phyloP scores from a whole-genome alignment of 1,140 invertebrate species.

The Drosophila lini region DNA sequence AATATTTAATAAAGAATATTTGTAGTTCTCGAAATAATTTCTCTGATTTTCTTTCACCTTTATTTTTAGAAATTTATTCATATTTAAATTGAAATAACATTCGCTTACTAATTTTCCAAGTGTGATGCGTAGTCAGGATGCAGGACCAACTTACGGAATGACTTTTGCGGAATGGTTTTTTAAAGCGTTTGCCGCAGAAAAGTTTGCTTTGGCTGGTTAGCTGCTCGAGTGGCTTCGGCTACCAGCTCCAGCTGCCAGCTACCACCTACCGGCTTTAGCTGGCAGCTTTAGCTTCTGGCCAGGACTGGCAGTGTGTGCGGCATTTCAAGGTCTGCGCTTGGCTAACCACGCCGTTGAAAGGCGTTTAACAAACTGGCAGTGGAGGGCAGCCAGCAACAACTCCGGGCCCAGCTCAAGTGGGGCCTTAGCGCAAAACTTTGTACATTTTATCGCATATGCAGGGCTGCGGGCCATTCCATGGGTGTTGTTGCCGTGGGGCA shows the following conservation, averaged over 20 bases:
- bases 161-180: slow-evolving; percentile 71
- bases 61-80: neutral
- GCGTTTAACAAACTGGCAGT: slow-evolving; percentile 78
- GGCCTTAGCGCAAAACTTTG: slow-evolving; percentile 73
- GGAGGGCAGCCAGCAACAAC: slow-evolving; percentile 50
- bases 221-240: slow-evolving; percentile 51
- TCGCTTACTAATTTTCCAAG: neutral
- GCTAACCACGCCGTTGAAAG: slow-evolving; percentile 80
- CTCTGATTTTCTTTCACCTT: too few species aligned
- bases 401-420: slow-evolving; percentile 64
- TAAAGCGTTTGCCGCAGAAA: slow-evolving; percentile 65
- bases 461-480: slow-evolving; percentile 24
- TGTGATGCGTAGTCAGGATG: slow-evolving; percentile 8
- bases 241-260: slow-evolving; percentile 13
- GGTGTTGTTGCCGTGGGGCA: slow-evolving; percentile 1
- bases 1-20: neutral
- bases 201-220: slow-evolving; percentile 68
- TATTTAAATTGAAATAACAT: neutral
- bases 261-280: slow-evolving; percentile 12
- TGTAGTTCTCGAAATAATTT: neutral
- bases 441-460: slow-evolving; percentile 74
- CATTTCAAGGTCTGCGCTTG: slow-evolving; percentile 80
- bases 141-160: slow-evolving; percentile 59
- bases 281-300: slow-evolving; percentile 31
- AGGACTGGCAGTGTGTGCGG: slow-evolving; percentile 12